Base-by-base conservation (phyloP, 1,140 invertebrate species). In the Lysiphlebus fabarum region DNA sequence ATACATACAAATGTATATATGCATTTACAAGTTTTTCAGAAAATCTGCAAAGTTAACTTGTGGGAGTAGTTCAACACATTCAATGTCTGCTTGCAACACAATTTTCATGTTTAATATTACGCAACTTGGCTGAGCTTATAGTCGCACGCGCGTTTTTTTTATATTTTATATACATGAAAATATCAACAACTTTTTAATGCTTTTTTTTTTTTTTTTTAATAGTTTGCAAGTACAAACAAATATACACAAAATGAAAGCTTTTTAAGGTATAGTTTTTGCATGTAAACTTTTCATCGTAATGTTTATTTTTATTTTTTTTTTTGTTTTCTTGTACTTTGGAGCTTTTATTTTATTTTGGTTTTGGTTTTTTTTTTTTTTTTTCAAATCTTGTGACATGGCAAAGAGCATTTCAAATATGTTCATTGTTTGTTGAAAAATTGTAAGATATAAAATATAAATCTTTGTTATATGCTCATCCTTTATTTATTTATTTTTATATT, bases 51-150 rank as follows among this genome's bases (percentile, higher is more conserved):
- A 45, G 59, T 59, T 58, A 47, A n/a, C n/a, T 12, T 59, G 37
- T 48, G 42, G 33, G 53, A 43, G 17, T 53, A 51, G 60, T 41
- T 44, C 62, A 59, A 65, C 53, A 50, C 54, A 48, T 42, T 33
- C 43, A 40, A 38, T 42, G 67, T 70, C 67, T 70, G 69, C 69
- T 69, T 66, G 67, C 66, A 74, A 72, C 73, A 71, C 71, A 72
- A 17, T 67, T 70, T 62, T 61, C 62, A 67, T 75, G 73, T 75
- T 74, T 74, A 75, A 74, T 75, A 75, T 75, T 74, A 70, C 67
- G 44, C 17, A 54, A 41, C 9, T 53, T 41, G 50, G n/a, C 34
- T 37, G 57, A 41, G 37, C 56, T 42, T 44, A 26, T 26, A 36
- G 43, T 50, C 45, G 45, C 17, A 45, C 53, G 48, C 47, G 47